These are phyloP conservation scores for Drosophila albomicans DNA, from an alignment of 1,140 invertebrate species.

Conservation along the genomic window DNA sequence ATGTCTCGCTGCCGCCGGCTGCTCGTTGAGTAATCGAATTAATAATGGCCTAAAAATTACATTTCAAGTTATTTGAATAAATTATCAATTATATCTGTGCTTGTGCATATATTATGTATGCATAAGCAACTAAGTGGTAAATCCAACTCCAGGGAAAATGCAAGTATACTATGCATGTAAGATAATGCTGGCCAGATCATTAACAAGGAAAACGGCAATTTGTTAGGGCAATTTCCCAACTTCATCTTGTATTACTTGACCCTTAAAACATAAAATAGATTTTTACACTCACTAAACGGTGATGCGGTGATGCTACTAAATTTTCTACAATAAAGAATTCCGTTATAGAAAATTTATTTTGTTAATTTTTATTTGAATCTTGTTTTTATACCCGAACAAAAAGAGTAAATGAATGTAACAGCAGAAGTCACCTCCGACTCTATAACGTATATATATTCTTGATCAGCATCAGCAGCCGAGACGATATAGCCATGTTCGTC, in stretches of 20 bases:
- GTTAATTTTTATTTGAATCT: too few relatives aligned
- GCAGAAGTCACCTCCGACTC: too few relatives aligned
- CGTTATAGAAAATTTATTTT: too few relatives aligned
- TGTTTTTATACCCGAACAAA: too few relatives aligned
- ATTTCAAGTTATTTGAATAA: slow-evolving; percentile 73
- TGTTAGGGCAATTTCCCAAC: slow-evolving; percentile 31
- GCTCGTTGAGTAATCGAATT: slow-evolving; percentile 73
- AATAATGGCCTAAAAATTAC: slow-evolving; percentile 75
- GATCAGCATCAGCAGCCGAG: too few relatives aligned
- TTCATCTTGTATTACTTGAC: background rate
- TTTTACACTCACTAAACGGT: too few relatives aligned
- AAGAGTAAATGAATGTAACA: too few relatives aligned
- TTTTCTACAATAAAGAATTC: too few relatives aligned
- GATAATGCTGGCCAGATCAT: slow-evolving; percentile 26
- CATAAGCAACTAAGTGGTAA: slow-evolving; percentile 41
- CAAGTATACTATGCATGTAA: background rate
- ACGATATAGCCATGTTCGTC: too few relatives aligned
- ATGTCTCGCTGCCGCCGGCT: slow-evolving; percentile 43
- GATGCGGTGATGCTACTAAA: too few relatives aligned
- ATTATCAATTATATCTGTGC: slow-evolving; percentile 62
- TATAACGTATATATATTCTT: too few relatives aligned
- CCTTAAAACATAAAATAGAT: background rate
- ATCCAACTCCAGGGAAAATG: slow-evolving; percentile 27
- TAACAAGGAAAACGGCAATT: slow-evolving; percentile 44
- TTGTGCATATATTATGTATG: slow-evolving; percentile 24